These are phyloP conservation scores for Coccyzus lansbergi DNA, from an alignment of 2,797 vertebrate genomes.

Conservation along the genomic window DNA sequence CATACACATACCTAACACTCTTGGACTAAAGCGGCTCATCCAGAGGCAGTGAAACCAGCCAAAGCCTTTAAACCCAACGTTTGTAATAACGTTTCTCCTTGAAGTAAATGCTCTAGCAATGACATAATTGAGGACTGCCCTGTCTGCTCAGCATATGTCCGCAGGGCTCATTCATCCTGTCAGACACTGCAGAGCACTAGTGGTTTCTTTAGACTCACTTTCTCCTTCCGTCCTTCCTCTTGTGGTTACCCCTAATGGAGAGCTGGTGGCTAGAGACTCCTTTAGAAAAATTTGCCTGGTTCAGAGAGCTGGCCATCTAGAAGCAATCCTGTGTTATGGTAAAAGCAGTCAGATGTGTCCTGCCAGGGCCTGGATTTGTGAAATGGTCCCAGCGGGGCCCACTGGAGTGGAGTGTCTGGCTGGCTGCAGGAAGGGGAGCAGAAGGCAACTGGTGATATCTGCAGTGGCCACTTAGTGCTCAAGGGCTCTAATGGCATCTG, in stretches of 20 bases:
- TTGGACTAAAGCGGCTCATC: background rate
- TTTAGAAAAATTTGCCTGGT: background rate
- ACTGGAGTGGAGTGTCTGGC: background rate
- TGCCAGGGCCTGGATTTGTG: background rate
- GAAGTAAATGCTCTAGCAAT: constrained; percentile 50
- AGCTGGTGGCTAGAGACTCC: constrained; percentile 1
- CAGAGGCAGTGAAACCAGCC: background rate
- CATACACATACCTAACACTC: background rate
- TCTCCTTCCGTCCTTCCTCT: constrained; percentile 43
- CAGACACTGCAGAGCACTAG: constrained; percentile 38
- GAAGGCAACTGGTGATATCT: background rate
- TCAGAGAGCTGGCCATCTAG: background rate
- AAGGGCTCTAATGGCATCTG: constrained; percentile 7
- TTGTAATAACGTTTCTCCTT: constrained; percentile 39
- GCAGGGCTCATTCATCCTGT: constrained; percentile 36
- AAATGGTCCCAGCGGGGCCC: background rate
- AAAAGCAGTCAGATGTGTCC: constrained; percentile 1
- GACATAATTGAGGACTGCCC: constrained; percentile 23
- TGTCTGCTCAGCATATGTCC: constrained; percentile 31
- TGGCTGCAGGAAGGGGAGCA: constrained; percentile 44
- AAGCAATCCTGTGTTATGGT: background rate
- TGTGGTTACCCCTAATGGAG: constrained; percentile 71
- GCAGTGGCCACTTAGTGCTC: background rate
- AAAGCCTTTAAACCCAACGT: background rate
- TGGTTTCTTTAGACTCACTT: constrained; percentile 7